phyloP scores from a whole-genome alignment of 2,113 vertebrate species.

The Nansenia antarctica region DNA sequence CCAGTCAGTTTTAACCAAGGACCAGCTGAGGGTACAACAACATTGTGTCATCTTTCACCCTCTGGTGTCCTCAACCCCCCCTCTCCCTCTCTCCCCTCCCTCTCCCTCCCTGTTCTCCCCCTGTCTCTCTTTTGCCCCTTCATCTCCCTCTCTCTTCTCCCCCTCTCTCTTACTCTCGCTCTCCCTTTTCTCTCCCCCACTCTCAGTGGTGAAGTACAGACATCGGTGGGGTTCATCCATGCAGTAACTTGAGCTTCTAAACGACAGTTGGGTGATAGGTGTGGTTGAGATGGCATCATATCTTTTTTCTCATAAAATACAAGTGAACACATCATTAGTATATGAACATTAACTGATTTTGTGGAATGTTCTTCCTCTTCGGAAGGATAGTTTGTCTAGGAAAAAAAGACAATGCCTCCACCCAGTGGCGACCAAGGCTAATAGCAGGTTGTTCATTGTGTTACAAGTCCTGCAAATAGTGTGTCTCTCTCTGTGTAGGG shows the following conservation, averaged over 20 bases:
- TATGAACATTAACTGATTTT: no score
- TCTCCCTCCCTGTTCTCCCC: not conserved
- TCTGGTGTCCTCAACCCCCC: not conserved
- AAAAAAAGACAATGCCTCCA: slow-evolving; percentile 35
- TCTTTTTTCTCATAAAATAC: no score
- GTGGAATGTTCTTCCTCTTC: no score
- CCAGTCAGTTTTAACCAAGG: not conserved
- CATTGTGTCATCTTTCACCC: no score
- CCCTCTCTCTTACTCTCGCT: not conserved
- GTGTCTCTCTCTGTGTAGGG: slow-evolving; percentile 67
- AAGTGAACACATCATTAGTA: no score
- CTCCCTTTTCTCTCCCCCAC: not conserved
- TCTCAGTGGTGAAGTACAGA: not conserved
- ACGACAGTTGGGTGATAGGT: no score
- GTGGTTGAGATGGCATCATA: no score
- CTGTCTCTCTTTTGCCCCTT: not conserved
- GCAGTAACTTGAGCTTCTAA: no score
- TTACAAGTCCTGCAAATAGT: not conserved
- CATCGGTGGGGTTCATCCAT: not conserved
- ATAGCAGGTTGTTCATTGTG: slow-evolving; percentile 15
- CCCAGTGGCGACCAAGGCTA: slow-evolving; percentile 55
- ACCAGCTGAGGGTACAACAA: not conserved
- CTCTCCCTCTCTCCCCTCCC: not conserved
- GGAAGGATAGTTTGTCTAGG: not conserved
- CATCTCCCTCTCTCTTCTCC: not conserved